These are phyloP conservation scores for Harpagifer antarcticus DNA, from an alignment of 2,797 vertebrate species.

Conservation along the genomic window DNA sequence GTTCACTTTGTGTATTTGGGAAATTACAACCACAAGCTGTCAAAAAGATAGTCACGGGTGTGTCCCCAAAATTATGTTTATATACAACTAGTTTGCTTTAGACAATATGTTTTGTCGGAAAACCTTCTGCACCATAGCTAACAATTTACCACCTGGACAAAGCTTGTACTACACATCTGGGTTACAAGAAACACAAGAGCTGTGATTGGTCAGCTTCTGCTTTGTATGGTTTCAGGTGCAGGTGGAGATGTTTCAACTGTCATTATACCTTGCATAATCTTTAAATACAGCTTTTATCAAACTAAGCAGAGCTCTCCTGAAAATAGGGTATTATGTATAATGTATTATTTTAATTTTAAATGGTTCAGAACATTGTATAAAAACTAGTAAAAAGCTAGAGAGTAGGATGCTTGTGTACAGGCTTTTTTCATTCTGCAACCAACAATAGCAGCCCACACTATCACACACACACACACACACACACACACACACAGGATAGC, in stretches of 20 bases:
- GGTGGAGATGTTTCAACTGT: background rate
- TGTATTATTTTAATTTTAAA: background rate
- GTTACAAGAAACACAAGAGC: background rate
- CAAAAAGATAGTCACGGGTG: no score
- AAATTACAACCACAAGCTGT: no score
- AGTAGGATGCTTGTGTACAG: constrained; percentile 12
- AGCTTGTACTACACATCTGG: background rate
- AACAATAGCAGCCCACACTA: background rate
- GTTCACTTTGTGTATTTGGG: no score
- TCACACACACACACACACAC: background rate
- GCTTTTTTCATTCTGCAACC: constrained; percentile 20
- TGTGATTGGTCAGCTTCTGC: constrained; percentile 6
- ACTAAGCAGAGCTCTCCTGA: background rate
- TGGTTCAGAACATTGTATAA: no score
- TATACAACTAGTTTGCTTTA: background rate
- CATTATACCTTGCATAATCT: background rate
- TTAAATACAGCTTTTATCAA: background rate
- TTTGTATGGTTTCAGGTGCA: background rate
- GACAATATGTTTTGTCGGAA: background rate
- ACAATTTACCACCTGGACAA: rapidly evolving
- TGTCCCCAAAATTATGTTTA: background rate
- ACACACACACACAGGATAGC: constrained; percentile 28
- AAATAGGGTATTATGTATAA: background rate
- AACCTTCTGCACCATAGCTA: background rate
- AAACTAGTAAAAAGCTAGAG: no score